Evolutionary conservation across 2,888 invertebrate species (phyloP).

Genomic region (Xylocampa areola): DNA sequence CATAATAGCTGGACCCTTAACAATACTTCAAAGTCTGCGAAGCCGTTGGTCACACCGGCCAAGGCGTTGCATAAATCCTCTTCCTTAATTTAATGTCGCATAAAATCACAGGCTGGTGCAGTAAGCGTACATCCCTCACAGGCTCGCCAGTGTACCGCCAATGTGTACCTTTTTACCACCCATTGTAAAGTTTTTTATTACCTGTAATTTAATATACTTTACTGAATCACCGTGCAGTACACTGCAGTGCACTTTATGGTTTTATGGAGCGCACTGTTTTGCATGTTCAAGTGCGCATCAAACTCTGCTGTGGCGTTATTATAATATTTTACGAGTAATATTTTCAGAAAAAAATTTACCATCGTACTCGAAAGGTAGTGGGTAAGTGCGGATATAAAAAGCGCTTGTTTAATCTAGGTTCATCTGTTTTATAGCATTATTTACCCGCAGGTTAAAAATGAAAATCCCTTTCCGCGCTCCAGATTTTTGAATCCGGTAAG

Average conservation of each 20-base stretch:
- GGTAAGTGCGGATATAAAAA: conserved; percentile 46
- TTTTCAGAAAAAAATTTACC: conserved; percentile 26
- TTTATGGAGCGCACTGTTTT: conserved; percentile 66
- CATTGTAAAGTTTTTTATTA: conserved; percentile 79
- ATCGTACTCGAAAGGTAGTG: conserved; percentile 28
- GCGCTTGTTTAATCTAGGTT: conserved; percentile 65
- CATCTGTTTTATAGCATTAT: conserved; percentile 67
- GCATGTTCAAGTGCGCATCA: conserved; percentile 61
- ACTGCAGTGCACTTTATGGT: conserved; percentile 74
- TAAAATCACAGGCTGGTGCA: conserved; percentile 71
- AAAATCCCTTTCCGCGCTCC: conserved; percentile 75
- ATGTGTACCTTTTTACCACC: conserved; percentile 69
- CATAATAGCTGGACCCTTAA: conserved; percentile 19
- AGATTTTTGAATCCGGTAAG: conserved; percentile 77
- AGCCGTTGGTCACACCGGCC: conserved; percentile 38
- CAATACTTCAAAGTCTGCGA: conserved; percentile 21
- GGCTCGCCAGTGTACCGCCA: conserved; percentile 57
- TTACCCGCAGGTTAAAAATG: conserved; percentile 73
- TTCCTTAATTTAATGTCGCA: conserved; percentile 75
- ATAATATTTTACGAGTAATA: conserved; percentile 15
- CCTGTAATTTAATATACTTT: conserved; percentile 83
- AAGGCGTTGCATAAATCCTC: conserved; percentile 67
- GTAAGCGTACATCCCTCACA: conserved; percentile 66
- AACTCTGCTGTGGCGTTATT: conserved; percentile 41
- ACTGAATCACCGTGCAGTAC: conserved; percentile 74